Base-by-base conservation (phyloP, 2,888 invertebrate genomes). In the Dorcus parallelipipedus region DNA sequence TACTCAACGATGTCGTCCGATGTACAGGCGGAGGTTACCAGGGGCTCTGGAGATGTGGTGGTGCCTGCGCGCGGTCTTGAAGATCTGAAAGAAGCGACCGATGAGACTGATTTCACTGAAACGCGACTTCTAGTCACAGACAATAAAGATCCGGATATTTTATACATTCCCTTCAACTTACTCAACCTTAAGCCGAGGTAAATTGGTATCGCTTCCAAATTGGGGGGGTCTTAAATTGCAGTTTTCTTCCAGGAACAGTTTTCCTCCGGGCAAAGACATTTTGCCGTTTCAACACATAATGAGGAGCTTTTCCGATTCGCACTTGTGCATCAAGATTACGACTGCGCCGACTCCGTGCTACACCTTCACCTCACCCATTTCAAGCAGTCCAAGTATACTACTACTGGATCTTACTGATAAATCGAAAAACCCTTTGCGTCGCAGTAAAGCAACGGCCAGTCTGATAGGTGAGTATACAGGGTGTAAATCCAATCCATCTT, bases 1-100 rank as follows among this genome's bases (percentile, higher is more conserved):
- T 91, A 91, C 77, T 90, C 90, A 59, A 91, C 91, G 3, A 91
- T 91, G 90, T 90, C 90, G 9, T 89, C 89, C 62, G 91, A 91
- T 73, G 89, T 90, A 1, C 90, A 90, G 75, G 87, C 87, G 0
- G 89, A 89, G 69, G 86, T 86, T 1, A 85, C 85, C 6, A 54
- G 59, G 84, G 59, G 84, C 84, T 69, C 64, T 14, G 65, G 63
- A 9, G 66, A 63, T 14, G 58, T 52, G n/a, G 59, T 54, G 7
- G 63, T 60, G 7, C 80, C 83, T 62, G 80, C 83, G 63, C 75
- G 86, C 58, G 85, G 84, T 7, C 75, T 89, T 7, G 89, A 89
- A 63, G 89, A 89, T 71, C 81, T 89, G 38, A 88, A 89, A 73
- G 89, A 89, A 71, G 88, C 87, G 8, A 87, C 86, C 10, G 89